Evolutionary conservation across 2,113 vertebrate species (phyloP).

Genomic region (Phainopepla nitens): DNA sequence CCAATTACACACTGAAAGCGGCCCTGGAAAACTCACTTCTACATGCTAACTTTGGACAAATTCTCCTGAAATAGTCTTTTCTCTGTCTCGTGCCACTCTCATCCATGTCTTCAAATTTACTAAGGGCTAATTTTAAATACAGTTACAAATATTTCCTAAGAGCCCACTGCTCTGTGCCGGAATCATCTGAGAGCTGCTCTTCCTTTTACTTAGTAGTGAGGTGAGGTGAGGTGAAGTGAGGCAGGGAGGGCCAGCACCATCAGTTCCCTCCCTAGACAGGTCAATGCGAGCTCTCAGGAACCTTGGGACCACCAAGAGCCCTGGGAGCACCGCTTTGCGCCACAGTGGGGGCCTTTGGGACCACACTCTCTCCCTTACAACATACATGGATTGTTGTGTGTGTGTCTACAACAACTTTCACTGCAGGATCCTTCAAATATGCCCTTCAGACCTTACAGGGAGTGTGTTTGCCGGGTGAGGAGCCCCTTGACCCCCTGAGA

Average conservation of each 20-base stretch:
- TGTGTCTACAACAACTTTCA: not conserved
- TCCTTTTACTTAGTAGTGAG: not conserved
- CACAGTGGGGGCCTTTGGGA: rapidly evolving
- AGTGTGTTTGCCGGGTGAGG: not conserved
- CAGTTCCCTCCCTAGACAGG: not conserved
- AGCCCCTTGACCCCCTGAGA: not conserved
- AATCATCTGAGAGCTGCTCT: not conserved
- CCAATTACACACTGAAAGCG: not conserved
- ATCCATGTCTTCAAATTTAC: slow-evolving; percentile 18
- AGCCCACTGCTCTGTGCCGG: not conserved
- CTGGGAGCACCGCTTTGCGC: not conserved
- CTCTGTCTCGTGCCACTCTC: not conserved
- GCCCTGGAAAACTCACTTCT: not conserved
- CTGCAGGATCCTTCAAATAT: not conserved
- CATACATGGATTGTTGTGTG: not conserved
- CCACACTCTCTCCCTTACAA: not conserved
- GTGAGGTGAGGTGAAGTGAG: not conserved
- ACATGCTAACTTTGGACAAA: not conserved
- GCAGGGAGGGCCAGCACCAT: rapidly evolving
- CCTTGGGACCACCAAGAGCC: not conserved
- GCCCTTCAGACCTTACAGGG: not conserved
- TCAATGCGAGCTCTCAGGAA: not conserved
- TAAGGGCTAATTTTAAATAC: slow-evolving; percentile 23
- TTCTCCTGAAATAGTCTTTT: not conserved
- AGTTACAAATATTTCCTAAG: slow-evolving; percentile 35